Evolutionary conservation across 2,888 invertebrate genomes (phyloP), one percentile per base, ranked within the genome.

Genomic region (Orthosia incerta): DNA sequence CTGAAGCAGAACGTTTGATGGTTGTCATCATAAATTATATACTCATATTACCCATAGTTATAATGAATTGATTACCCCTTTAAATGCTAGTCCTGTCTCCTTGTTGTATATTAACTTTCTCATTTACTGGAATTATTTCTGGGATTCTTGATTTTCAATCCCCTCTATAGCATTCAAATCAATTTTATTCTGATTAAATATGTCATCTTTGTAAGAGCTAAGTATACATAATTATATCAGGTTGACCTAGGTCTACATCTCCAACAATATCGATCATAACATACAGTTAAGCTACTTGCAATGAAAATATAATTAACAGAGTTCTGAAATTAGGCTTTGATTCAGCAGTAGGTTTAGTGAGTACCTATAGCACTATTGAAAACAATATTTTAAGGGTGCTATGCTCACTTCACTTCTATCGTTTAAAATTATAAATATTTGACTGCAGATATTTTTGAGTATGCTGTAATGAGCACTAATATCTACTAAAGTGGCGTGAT

Each of bases 21-120:
- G 71, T 70, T 81, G 80, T 83, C 83, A 79, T 79, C 83, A 67
- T 83, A 67, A 83, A 80, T 83, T 83, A 80, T 78, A 65, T 53
- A 72, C 76, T 51, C 79, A 57, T 79, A 79, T 63, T 81, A 79
- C 53, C 67, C 80, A 79, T 70, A 61, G 64, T 71, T 83, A 59
- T 74, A 74, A 69, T 78, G 68, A 83, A 68, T 74, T 83, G 61
- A 80, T 79, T 70, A 68, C 80, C 61, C 53, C 31, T 63, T 64
- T 78, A 56, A 79, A 39, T 74, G 63, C 62, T 51, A 59, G 68
- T 51, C 39, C 50, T 46, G 69, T 45, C 57, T 39, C 11, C 59
- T 61, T 65, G 56, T 75, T 66, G 53, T 23, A 51, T 59, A 68
- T 69, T n/a, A 63, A 55, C 46, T 53, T 69, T 79, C 50, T 59